Evolutionary conservation across 2,797 vertebrate genomes (phyloP).

Genomic region (Rousettus madagascariensis): DNA sequence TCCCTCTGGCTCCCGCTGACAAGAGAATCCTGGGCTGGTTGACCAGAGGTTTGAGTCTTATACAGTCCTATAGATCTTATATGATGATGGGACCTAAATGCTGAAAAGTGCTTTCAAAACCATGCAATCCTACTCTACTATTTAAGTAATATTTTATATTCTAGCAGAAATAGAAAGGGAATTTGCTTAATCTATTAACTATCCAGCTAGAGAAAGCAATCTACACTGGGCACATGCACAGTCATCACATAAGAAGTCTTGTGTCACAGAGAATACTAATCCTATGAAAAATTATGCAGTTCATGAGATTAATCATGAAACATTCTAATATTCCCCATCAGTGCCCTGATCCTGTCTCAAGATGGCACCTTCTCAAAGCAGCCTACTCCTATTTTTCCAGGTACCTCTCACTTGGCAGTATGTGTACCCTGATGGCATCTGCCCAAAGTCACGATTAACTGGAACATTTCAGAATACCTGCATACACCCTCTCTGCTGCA

Average conservation of each 20-base stretch:
- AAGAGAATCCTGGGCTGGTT: not conserved
- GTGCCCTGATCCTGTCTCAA: not conserved
- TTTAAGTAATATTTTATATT: not conserved
- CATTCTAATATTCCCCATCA: not conserved
- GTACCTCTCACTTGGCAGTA: not conserved
- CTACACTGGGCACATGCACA: fast-evolving
- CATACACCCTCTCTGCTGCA: fast-evolving
- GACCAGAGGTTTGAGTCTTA: not conserved
- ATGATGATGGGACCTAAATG: not conserved
- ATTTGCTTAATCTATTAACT: not conserved
- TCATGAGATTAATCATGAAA: not conserved
- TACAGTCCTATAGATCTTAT: not conserved
- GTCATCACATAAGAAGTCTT: not conserved
- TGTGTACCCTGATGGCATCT: not conserved
- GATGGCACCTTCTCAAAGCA: not conserved
- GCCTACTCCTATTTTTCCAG: not conserved
- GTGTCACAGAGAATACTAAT: not conserved
- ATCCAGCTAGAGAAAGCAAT: not conserved
- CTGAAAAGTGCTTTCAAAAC: not conserved
- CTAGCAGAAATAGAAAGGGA: not conserved
- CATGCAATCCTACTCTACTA: not conserved
- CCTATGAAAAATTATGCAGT: not conserved
- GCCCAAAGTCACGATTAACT: not conserved
- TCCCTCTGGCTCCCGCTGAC: too few relatives aligned
- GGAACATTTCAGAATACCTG: not conserved